Evolutionary conservation across 1,140 invertebrate species (phyloP).

Genomic region (Apolygus lucorum): DNA sequence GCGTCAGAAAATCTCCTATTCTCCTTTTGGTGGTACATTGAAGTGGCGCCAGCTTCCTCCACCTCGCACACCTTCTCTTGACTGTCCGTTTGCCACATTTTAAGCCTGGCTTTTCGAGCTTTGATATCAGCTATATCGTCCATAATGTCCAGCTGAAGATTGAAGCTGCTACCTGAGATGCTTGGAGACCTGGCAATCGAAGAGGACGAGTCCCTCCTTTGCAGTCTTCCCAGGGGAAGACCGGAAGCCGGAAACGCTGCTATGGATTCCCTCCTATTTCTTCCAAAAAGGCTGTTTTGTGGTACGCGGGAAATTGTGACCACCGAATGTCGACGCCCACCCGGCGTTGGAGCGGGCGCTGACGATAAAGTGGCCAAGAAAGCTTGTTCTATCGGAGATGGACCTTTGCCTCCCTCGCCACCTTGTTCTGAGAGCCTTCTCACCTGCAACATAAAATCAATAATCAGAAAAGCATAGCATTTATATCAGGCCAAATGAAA

Average conservation of each 20-base stretch:
- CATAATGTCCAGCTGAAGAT: constrained; percentile 75
- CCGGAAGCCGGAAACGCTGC: constrained; percentile 52
- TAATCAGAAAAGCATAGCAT: too few relatives aligned
- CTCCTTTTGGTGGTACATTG: constrained; percentile 29
- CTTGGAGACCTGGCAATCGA: constrained; percentile 46
- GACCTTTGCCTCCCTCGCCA: constrained; percentile 52
- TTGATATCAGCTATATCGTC: constrained; percentile 67
- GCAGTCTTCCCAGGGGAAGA: constrained; percentile 23
- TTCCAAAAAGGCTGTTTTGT: constrained; percentile 55
- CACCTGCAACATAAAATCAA: constrained; percentile 43
- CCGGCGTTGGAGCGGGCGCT: constrained; percentile 55
- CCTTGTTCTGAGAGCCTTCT: constrained; percentile 66
- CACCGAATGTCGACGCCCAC: constrained; percentile 68
- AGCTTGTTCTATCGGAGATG: constrained; percentile 59
- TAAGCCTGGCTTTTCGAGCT: constrained; percentile 67
- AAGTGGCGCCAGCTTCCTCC: constrained; percentile 50
- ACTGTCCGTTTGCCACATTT: constrained; percentile 66
- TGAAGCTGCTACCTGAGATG: constrained; percentile 64
- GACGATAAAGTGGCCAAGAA: constrained; percentile 70
- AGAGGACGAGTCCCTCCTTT: constrained; percentile 33
- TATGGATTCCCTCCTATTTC: constrained; percentile 66
- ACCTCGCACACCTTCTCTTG: constrained; percentile 71
- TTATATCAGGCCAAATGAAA: too few relatives aligned
- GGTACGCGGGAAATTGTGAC: constrained; percentile 73
- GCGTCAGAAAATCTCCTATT: constrained; percentile 32